phyloP scores from a whole-genome alignment of 1,140 invertebrate genomes.

The Bemisia tabaci region DNA sequence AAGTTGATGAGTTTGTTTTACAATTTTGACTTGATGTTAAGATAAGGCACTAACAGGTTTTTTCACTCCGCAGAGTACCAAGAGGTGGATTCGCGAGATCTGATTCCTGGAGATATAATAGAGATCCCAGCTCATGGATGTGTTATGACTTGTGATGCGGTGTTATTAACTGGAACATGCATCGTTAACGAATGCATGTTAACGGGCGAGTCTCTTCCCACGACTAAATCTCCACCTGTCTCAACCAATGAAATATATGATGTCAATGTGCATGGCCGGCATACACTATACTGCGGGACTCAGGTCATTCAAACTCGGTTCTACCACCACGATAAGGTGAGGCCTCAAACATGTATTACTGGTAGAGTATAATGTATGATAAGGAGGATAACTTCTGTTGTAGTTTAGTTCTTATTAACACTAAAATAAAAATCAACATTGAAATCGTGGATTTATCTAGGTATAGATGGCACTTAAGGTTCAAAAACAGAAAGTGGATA shows the following conservation, averaged over 20 bases:
- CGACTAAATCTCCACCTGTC: constrained; percentile 59
- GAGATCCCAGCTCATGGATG: constrained; percentile 71
- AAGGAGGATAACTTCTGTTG: too few species aligned
- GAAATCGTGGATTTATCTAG: too few species aligned
- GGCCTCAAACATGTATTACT: too few species aligned
- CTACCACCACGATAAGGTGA: constrained; percentile 51
- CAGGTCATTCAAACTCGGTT: constrained; percentile 89
- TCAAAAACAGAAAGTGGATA: too few species aligned
- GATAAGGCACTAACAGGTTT: too few species aligned
- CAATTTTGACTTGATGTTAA: too few species aligned
- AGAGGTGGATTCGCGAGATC: constrained; percentile 37
- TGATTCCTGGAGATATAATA: constrained; percentile 84
- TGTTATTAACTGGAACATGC: constrained; percentile 73
- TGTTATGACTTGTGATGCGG: constrained; percentile 80
- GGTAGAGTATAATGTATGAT: too few species aligned
- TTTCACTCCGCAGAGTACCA: constrained; percentile 26
- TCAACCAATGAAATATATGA: constrained; percentile 39
- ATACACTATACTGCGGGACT: constrained; percentile 87
- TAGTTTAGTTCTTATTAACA: too few species aligned
- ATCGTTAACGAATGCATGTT: constrained; percentile 92
- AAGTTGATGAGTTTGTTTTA: too few species aligned
- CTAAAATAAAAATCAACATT: too few species aligned
- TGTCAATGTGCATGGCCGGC: constrained; percentile 52
- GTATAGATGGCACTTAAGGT: too few species aligned
- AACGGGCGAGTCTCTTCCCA: constrained; percentile 72